Base-by-base conservation (phyloP, 2,113 vertebrate species). In the Columba livia region DNA sequence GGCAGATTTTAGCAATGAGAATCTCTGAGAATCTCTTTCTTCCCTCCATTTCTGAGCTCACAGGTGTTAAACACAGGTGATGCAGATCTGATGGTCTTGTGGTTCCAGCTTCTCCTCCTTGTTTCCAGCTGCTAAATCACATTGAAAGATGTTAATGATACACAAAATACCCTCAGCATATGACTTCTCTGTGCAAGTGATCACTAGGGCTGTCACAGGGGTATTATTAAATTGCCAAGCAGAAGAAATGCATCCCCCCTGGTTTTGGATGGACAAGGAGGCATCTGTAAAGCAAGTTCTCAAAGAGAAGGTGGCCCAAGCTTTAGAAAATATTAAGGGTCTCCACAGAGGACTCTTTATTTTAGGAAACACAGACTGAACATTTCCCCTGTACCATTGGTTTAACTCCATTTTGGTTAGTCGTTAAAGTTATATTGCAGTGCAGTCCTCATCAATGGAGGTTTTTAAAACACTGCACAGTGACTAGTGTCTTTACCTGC, bases 41-140 rank as follows among this genome's bases (percentile, higher is more conserved):
- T 86, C 23, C 25, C 25, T 80, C 40, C 16, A 7, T 78, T 95
- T 53, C 80, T 86, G 69, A 84, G 72, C 83, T 84, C 86, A 84
- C 86, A 92, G 93, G 74, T 93, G 83, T 90, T 94, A 67, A 94
- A 89, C 50, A 72, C 80, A 79, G 79, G n/a, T 5, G 0, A 94
- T 89, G 77, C 13, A 92, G 83, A 85, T 72, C 44, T 81, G 93
- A 86, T 72, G 53, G 62, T 69, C 73, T 47, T 84, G 62, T 79
- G 54, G 25, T 73, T 94, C 50, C 85, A 89, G 75, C 36, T 88
- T 92, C 79, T 56, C 17, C 58, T 87, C 38, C 60, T 94, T 88
- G 40, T 81, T 94, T 90, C 77, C 86, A 95, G 77, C 65, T 96
- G 93, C 69, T 94, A 81, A 93, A 95, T 85, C 91, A 74, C 79